phyloP scores from a whole-genome alignment of 1,140 invertebrate species.

The Heliconius himera region DNA sequence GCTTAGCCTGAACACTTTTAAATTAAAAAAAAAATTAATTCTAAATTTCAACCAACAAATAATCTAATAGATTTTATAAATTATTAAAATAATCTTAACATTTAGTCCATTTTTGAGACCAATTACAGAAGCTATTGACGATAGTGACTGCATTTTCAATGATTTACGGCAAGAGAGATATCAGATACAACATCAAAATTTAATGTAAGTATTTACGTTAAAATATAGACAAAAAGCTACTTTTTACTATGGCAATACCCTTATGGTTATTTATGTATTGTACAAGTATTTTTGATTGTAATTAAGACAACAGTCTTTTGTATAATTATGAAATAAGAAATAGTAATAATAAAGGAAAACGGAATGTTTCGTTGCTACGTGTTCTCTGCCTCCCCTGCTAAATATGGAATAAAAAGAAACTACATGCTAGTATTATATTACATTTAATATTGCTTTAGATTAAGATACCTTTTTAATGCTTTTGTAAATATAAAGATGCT shows the following conservation, averaged over 20 bases:
- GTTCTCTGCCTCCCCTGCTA: no score
- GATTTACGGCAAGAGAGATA: slow-evolving; percentile 71
- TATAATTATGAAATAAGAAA: no score
- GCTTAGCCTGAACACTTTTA: no score
- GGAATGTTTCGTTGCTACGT: no score
- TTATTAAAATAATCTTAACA: background rate
- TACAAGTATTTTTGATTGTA: background rate
- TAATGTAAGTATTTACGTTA: slow-evolving; percentile 65
- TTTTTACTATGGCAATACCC: background rate
- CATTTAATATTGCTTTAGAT: no score
- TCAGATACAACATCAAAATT: slow-evolving; percentile 67
- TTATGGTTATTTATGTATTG: background rate
- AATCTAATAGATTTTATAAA: background rate
- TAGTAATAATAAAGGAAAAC: no score
- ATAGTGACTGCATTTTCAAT: slow-evolving; percentile 65
- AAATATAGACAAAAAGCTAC: background rate
- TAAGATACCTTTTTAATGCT: no score
- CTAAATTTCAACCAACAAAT: background rate
- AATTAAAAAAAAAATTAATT: no score
- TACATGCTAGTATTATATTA: no score
- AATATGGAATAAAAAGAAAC: no score
- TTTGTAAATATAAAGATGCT: no score
- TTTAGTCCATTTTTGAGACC: slow-evolving; percentile 27
- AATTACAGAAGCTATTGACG: slow-evolving; percentile 36
- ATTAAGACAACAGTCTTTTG: no score